A percentile compares a stretch with the other conserved stretches of the same genome.
Conservation (phyloP, 2,113 vertebrate genomes). For the Gasterosteus aculeatus region DNA sequence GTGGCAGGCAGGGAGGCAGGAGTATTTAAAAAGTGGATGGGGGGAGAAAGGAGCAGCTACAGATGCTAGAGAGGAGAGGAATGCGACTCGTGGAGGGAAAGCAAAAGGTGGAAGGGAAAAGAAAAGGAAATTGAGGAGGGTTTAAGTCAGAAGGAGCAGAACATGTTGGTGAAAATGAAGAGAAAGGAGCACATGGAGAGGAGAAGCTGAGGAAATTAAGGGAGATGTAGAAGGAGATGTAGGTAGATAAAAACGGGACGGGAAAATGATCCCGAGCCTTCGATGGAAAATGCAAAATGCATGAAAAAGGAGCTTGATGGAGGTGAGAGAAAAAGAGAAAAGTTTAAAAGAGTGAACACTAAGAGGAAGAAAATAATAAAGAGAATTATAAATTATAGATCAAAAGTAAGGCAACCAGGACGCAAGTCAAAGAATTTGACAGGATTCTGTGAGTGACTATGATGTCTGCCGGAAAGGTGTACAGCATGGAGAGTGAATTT, state of each 20-base stretch:
- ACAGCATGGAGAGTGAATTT: constrained; percentile 51
- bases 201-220: constrained; percentile 9
- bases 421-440: constrained; percentile 59
- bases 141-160: constrained; percentile 14
- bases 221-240: background rate
- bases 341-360: background rate
- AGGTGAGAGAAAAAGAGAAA: background rate
- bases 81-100: background rate
- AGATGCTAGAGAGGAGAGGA: constrained; percentile 9
- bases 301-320: background rate
- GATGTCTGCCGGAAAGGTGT: constrained; percentile 55
- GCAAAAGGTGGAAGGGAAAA: constrained; percentile 3
- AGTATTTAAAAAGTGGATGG: constrained; percentile 16
- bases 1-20: constrained; percentile 42
- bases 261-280: background rate
- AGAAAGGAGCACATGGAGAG: constrained; percentile 15
- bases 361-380: constrained; percentile 1
- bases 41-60: constrained; percentile 7
- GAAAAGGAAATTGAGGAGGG: constrained; percentile 3
- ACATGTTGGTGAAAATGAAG: constrained; percentile 24
- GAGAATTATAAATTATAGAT: background rate
- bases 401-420: constrained; percentile 41
- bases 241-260: background rate
- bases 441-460: constrained; percentile 55
- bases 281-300: background rate